These are phyloP conservation scores for Encarsia formosa DNA, from an alignment of 2,888 invertebrate species.

Conservation along the genomic window DNA sequence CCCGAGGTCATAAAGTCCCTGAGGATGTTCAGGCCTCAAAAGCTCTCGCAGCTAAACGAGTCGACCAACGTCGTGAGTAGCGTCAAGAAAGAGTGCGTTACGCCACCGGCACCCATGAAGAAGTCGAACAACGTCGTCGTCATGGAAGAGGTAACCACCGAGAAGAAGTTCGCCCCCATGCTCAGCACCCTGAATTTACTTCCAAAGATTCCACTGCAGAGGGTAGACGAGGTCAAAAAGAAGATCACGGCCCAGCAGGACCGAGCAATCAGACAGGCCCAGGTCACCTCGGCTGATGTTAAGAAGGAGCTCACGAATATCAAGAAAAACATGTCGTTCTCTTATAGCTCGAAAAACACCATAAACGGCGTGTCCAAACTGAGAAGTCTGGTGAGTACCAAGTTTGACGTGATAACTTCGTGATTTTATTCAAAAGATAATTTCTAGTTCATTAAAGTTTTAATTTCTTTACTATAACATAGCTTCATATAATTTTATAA, in stretches of 20 bases:
- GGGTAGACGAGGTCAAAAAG: slow-evolving; percentile 44
- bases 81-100: neutral
- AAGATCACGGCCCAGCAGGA: slow-evolving; percentile 26
- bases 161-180: slow-evolving; percentile 46
- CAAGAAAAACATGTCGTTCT: slow-evolving; percentile 43
- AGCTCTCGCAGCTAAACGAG: slow-evolving; percentile 29
- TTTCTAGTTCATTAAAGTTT: too few species aligned
- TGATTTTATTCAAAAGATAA: too few species aligned
- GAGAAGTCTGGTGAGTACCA: slow-evolving; percentile 26
- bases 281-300: slow-evolving; percentile 40
- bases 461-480: too few species aligned
- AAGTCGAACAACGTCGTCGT: slow-evolving; percentile 25
- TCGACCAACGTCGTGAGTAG: slow-evolving; percentile 4
- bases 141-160: slow-evolving; percentile 34
- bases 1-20: slow-evolving; percentile 55
- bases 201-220: slow-evolving; percentile 50
- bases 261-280: slow-evolving; percentile 28
- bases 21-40: slow-evolving; percentile 54
- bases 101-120: slow-evolving; percentile 19
- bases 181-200: slow-evolving; percentile 50
- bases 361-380: slow-evolving; percentile 40
- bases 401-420: too few species aligned
- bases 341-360: slow-evolving; percentile 38
- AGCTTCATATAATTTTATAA: too few species aligned
- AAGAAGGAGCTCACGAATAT: slow-evolving; percentile 44